Conservation (phyloP, 2,797 vertebrate species). For the Dryobates pubescens region DNA sequence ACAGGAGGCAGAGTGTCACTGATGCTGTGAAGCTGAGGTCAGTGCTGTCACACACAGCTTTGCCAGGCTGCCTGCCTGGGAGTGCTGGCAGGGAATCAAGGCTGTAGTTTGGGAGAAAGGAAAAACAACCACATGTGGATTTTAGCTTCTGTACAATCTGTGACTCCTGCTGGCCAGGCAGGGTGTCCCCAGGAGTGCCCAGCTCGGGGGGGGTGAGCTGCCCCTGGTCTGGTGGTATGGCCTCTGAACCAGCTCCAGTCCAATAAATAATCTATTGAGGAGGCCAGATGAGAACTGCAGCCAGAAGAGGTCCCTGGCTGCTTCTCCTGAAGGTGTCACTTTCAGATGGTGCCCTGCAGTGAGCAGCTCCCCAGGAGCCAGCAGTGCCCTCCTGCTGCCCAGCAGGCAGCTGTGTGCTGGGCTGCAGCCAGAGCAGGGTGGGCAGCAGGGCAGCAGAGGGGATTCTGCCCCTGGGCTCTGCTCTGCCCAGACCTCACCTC, state of each 20-base stretch:
- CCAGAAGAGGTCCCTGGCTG: not conserved
- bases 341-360: not conserved
- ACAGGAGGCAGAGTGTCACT: constrained; percentile 79
- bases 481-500: too few species aligned
- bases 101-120: not conserved
- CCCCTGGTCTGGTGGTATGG: not conserved
- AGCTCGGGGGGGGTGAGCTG: not conserved
- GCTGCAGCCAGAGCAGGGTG: too few species aligned
- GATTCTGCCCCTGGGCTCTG: too few species aligned
- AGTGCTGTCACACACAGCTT: constrained; percentile 12
- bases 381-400: too few species aligned
- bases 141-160: not conserved
- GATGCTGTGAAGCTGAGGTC: constrained; percentile 87
- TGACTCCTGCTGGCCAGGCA: not conserved
- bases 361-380: not conserved
- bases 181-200: not conserved
- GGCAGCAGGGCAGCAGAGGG: too few species aligned
- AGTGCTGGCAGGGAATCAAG: not conserved
- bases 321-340: not conserved
- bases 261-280: not conserved
- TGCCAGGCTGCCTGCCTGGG: not conserved
- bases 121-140: not conserved
- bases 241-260: not conserved
- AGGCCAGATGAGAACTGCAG: not conserved
- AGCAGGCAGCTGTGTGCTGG: too few species aligned